Evolutionary conservation across 1,140 invertebrate genomes (phyloP), one percentile per base, ranked within the genome.

Genomic region (Oncopeltus fasciatus): DNA sequence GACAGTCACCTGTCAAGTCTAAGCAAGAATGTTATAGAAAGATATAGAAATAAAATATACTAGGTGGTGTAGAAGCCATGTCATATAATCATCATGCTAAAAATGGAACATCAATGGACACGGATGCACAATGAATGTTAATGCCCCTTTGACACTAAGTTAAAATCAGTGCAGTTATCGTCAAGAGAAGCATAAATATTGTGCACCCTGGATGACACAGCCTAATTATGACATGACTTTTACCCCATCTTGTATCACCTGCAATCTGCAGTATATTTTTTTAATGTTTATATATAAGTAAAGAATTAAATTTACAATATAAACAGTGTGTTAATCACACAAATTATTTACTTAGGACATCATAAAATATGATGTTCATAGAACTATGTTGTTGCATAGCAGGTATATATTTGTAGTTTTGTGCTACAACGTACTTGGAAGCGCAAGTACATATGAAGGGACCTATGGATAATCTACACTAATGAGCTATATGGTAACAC

Each of bases 381-480:
- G 47, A 60, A 57, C 27, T 60, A 57, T 64, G 49, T 61, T 53
- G 47, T 62, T 51, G 61, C 61, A 56, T 62, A 56, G 61, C 51
- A 24, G 51, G 51, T 43, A 53, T 24, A 53, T 53, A 53, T 53
- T 20, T 33, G 56, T 27, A 59, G 51, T 28, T 67, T 67, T 67
- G 66, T 67, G 66, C 66, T 65, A 62, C 56, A 62, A 60, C 51
- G 61, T 64, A 64, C 63, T 67, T 63, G 63, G 66, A 64, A 64
- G 66, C 66, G 51, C 66, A 67, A 67, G 66, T 67, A 67, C 65
- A 33, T n/a, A n/a, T 59, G 28, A 57, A 65, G 60, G 47, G 14
- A 26, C 24, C 43, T 59, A 49, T 62, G 60, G 61, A n/a, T 43
- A 26, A 29, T 53, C 63, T 64, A 62, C 57, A 61, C 65, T 64